Conservation (phyloP, 2,797 vertebrate genomes). For the Falco naumanni region DNA sequence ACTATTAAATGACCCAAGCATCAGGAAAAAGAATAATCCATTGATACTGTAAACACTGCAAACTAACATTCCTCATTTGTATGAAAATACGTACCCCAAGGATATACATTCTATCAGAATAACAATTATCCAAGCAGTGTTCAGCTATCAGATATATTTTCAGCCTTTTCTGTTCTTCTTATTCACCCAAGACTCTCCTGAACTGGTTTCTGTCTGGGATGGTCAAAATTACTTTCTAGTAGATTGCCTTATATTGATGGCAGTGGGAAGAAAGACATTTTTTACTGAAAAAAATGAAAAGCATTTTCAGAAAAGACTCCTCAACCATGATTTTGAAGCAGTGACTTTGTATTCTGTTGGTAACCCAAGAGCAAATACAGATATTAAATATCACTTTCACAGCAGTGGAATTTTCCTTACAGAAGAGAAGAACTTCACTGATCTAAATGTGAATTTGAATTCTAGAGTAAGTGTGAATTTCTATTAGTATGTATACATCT, state of each 20-base stretch:
- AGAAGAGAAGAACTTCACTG: not conserved
- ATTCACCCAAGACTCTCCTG: not conserved
- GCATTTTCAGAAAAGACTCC: conserved; percentile 30
- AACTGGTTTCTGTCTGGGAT: conserved; percentile 2
- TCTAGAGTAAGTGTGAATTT: not conserved
- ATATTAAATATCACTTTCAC: not conserved
- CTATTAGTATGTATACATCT: not conserved
- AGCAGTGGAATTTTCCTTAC: not conserved
- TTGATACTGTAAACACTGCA: not conserved
- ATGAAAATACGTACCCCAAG: not conserved
- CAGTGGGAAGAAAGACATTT: conserved; percentile 16
- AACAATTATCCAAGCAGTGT: not conserved
- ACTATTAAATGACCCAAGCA: not conserved
- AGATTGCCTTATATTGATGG: conserved; percentile 30
- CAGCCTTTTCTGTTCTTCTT: not conserved
- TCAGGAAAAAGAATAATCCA: not conserved
- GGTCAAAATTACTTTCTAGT: conserved; percentile 50
- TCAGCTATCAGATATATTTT: not conserved
- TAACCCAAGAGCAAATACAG: conserved; percentile 36
- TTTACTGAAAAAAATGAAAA: conserved; percentile 58
- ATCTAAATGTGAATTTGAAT: not conserved
- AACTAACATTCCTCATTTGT: not conserved
- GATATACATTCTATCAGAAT: not conserved
- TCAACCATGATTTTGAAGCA: conserved; percentile 43
- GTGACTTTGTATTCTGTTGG: conserved; percentile 17